Conservation (phyloP, 2,888 invertebrate species). For the Tetragnatha montana region DNA sequence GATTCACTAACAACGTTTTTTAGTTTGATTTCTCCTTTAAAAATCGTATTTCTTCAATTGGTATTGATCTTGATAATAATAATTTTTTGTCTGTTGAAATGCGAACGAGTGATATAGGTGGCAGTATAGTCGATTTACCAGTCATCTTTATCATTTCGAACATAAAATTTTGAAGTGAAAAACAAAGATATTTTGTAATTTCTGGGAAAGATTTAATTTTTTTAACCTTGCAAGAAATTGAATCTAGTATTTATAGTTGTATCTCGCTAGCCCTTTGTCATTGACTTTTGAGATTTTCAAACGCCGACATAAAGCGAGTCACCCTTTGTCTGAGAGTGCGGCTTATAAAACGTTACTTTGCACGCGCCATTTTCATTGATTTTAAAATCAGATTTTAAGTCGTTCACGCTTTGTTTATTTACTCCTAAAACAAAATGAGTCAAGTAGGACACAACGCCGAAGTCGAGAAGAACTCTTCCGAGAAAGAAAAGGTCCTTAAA, state of each 20-base stretch:
- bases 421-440: constrained; percentile 57
- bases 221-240: too few relatives aligned
- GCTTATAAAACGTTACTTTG: constrained; percentile 63
- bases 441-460: constrained; percentile 54
- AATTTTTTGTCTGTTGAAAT: neutral
- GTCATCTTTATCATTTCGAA: neutral
- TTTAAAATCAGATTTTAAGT: constrained; percentile 55
- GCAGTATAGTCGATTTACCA: neutral
- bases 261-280: neutral
- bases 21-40: too few relatives aligned
- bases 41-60: too few relatives aligned
- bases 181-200: neutral
- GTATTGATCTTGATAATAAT: neutral
- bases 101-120: neutral
- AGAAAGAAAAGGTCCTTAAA: constrained; percentile 66
- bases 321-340: constrained; percentile 66
- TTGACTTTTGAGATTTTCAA: constrained; percentile 24
- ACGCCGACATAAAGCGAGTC: constrained; percentile 31
- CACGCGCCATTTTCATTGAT: constrained; percentile 69
- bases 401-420: constrained; percentile 63
- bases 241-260: too few relatives aligned
- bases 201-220: neutral
- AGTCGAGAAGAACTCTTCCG: constrained; percentile 56
- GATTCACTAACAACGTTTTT: too few relatives aligned
- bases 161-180: neutral